Evolutionary conservation across 2,888 invertebrate species (phyloP), one percentile per base, ranked within the genome.

Genomic region (Mythimna albipuncta): DNA sequence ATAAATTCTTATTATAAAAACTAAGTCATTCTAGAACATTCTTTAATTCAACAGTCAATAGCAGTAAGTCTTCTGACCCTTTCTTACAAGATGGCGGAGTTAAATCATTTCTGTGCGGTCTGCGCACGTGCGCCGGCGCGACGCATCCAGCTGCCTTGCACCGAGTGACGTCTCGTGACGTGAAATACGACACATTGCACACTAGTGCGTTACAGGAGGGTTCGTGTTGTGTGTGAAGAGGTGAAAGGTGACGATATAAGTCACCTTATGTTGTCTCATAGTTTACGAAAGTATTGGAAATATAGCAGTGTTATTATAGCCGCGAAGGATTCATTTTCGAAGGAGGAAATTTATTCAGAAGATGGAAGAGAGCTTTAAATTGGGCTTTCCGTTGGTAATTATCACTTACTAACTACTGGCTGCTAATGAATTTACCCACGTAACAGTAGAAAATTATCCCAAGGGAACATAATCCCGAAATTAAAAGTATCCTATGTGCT

Each of bases 111-210:
- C n/a, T 63, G 59, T 82, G 79, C 82, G 80, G 83, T 79, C 62
- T 65, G 75, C 72, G 84, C 84, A 84, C 84, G 84, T 84, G 84
- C 84, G 72, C 58, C 38, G 5, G 69, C 74, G 77, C 38, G 5
- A 66, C 74, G 77, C 73, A 69, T 69, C 67, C 81, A 81, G 82
- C 82, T 81, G 81, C 76, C 52, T 65, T 73, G 69, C 77, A 77
- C 72, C 58, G 77, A 38, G 47, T 54, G 63, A 57, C 55, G 19
- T 81, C 62, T 81, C 69, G 64, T 75, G 65, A 70, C 73, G 57
- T 75, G 81, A 82, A 81, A 82, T 70, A 75, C 69, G 82, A 79
- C 78, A 81, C 78, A 77, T 63, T 65, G 67, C 78, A 78, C 52
- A 19, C 73, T 41, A 2, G 62, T 64, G 35, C n/a, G 11, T 10